Evolutionary conservation across 2,888 invertebrate species (phyloP), one percentile per base, ranked within the genome.

Genomic region (Limnephilus marmoratus): DNA sequence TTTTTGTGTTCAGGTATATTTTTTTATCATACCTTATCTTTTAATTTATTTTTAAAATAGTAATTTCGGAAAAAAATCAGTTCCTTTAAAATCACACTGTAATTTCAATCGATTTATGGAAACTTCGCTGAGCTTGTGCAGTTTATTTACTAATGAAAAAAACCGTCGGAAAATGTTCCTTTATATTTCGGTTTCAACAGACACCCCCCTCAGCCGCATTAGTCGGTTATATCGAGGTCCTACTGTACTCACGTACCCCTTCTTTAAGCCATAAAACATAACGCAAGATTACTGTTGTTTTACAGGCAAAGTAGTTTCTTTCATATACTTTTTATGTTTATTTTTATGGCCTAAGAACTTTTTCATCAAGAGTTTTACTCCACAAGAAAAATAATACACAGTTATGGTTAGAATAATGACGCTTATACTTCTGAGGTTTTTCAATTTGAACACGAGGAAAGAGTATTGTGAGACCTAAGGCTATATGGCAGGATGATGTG

Each of bases 221-320:
- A 12, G 45, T 49, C 49, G 0, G 49, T 49, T 49, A 15, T 49
- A 49, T 49, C 15, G 49, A 49, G 13, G 49, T 49, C 15, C 49
- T 15, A 49, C 49, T 49, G 49, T 37, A 37, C 68, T 53, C 12
- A 68, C 29, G 29, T 87, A 37, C 24, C 87, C 68, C 68, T 87
- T 68, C 31, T 87, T 87, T 87, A 24, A 24, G 49, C 53, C 31
- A 87, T 53, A 87, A 68, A 53, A 87, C 87, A 87, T 87, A 34
- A 31, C 87, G 68, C 53, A 34, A 68, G 31, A 68, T 87, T 24
- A 53, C 37, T 68, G 87, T 85, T 85, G 68, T 86, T 86, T 86
- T 41, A 45, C 49, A 49, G 85, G 86, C 86, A 45, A 41, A 45
- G 86, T 45, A 45, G n/a, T 45, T 45, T 45, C 45, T 29, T 45